Evolutionary conservation across 2,888 invertebrate species (phyloP), one percentile per base, ranked within the genome.

Genomic region (Meliscaeva auricollis): DNA sequence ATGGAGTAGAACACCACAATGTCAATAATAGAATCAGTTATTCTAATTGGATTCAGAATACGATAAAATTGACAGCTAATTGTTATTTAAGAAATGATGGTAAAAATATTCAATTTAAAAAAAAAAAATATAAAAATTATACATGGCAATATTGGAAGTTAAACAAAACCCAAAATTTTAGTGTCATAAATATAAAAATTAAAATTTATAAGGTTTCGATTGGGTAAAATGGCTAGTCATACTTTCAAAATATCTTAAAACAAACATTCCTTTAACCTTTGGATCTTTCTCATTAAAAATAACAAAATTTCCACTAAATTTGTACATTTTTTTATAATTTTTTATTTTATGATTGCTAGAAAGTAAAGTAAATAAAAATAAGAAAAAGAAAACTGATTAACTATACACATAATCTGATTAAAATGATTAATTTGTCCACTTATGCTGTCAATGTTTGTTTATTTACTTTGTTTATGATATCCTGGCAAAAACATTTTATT

Each of bases 391-490:
- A 26, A 54, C 8, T 48, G 79, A 68, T 64, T 15, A 60, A 44
- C 48, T 8, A 68, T 50, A 35, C 44, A 73, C 7, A 58, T 52
- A n/a, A 13, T 66, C 30, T 60, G 32, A 66, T 58, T 58, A 17
- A 44, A 13, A 17, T 35, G 50, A 26, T n/a, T 41, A 64, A 60
- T 60, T 74, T 22, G 38, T 30, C 4, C 44, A 78, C 70, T 77
- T 82, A 60, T 82, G 56, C 66, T 72, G 77, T 78, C 78, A 78
- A 62, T 17, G 15, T 38, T 58, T 48, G 20, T 35, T 26, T 13
- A 4, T 58, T 26, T 1, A 3, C 0, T 60, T 62, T 44, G 2
- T 62, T 62, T 62, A 35, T 56, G 13, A 54, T 13, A 50, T n/a
- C n/a, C 13, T 22, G 3, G 0, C 22, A 22, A 13, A n/a, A 41